Conservation (phyloP, 2,797 vertebrate species). For the Thalassophryne amazonica region DNA sequence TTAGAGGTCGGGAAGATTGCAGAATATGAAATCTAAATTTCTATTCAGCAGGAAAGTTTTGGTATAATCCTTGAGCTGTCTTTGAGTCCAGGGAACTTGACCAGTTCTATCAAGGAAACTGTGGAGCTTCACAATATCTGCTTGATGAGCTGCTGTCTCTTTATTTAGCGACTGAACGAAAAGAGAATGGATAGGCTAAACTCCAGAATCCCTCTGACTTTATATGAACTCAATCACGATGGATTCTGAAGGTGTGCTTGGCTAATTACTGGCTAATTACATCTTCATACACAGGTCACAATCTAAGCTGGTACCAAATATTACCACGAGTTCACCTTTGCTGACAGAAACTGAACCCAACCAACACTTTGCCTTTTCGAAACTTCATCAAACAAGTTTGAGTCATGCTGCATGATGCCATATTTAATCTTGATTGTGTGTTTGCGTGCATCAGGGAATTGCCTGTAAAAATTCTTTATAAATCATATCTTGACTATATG, state of each 20-base stretch:
- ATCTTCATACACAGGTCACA: constrained; percentile 47
- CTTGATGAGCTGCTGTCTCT: constrained; percentile 26
- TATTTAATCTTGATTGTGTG: not conserved
- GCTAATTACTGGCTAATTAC: constrained; percentile 62
- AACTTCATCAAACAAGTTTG: constrained; percentile 13
- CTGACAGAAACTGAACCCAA: constrained; percentile 32
- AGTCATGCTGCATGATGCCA: not conserved
- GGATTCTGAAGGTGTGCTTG: constrained; percentile 14
- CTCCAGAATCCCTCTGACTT: constrained; percentile 44
- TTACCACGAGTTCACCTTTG: constrained; percentile 17
- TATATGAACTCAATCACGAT: constrained; percentile 41
- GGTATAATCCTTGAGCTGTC: constrained; percentile 17
- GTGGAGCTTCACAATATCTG: constrained; percentile 11
- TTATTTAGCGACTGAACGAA: constrained; percentile 19
- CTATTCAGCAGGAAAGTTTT: constrained; percentile 6
- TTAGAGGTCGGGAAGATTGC: constrained; percentile 21
- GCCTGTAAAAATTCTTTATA: no score
- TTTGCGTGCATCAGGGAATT: not conserved
- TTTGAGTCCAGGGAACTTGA: constrained; percentile 12
- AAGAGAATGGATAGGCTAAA: constrained; percentile 23
- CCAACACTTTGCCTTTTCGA: constrained; percentile 7
- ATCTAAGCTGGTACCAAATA: constrained; percentile 18
- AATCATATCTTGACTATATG: no score
- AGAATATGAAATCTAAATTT: constrained; percentile 13
- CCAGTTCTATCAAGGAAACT: constrained; percentile 2